Conservation (phyloP, 2,888 invertebrate species). For the Brachyopa scutellaris region DNA sequence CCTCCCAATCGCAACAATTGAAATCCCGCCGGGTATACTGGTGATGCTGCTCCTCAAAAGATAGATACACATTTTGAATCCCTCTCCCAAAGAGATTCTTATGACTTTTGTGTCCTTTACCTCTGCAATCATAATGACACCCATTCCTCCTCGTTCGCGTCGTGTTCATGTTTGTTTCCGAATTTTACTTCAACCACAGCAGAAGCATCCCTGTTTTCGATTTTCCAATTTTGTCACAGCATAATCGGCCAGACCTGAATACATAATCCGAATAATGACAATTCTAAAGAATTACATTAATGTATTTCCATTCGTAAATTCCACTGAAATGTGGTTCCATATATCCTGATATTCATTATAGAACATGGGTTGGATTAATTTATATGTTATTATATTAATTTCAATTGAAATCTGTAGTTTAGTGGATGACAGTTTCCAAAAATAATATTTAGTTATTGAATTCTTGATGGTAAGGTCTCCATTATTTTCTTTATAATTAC, state of each 20-base stretch:
- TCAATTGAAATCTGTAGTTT: neutral
- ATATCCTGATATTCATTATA: neutral
- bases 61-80: slow-evolving; percentile 72
- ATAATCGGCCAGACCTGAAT: neutral
- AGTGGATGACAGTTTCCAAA: neutral
- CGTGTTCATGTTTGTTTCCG: slow-evolving; percentile 55
- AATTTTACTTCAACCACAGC: slow-evolving; percentile 46
- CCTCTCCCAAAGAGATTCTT: slow-evolving; percentile 70
- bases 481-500: neutral
- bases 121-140: slow-evolving; percentile 71
- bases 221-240: slow-evolving; percentile 65
- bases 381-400: neutral
- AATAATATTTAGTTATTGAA: neutral
- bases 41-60: slow-evolving; percentile 59
- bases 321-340: neutral
- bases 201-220: slow-evolving; percentile 54
- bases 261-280: slow-evolving; percentile 1
- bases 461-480: neutral
- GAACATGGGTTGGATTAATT: no score
- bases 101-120: slow-evolving; percentile 69
- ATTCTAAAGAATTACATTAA: neutral
- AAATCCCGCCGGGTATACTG: slow-evolving; percentile 55
- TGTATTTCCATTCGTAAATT: neutral
- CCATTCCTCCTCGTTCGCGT: slow-evolving; percentile 39
- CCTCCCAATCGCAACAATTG: slow-evolving; percentile 63